A percentile compares a stretch with the other conserved stretches of the same genome.
Conservation (phyloP, 2,113 vertebrate genomes). For the Anolis sagrei region DNA sequence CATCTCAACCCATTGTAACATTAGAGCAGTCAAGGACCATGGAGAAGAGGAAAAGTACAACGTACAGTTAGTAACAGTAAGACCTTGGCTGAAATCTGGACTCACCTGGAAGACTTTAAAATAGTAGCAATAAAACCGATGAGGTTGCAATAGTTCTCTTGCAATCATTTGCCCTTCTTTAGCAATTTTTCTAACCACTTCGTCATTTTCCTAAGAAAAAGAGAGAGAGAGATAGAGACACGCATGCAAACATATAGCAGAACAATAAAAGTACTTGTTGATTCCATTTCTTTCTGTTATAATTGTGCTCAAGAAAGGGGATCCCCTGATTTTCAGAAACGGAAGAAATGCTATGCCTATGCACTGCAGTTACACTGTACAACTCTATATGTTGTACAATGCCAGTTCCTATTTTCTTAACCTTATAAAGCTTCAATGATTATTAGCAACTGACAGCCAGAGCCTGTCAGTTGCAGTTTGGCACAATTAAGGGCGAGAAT, state of each 20-base stretch:
- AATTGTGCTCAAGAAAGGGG: conserved; percentile 9
- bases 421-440: conserved; percentile 27
- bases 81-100: conserved; percentile 4
- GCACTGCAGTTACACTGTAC: background rate
- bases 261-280: background rate
- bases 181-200: conserved; percentile 80
- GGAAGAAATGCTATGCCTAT: background rate
- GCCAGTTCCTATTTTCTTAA: background rate
- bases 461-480: conserved; percentile 26
- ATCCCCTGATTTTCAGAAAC: conserved; percentile 25
- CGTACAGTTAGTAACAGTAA: accelerated
- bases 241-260: conserved; percentile 13
- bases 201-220: conserved; percentile 83
- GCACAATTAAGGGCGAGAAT: background rate
- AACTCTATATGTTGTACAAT: no score
- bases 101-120: conserved; percentile 81
- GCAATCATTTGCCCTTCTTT: conserved; percentile 81
- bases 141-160: conserved; percentile 87
- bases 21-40: background rate
- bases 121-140: conserved; percentile 92
- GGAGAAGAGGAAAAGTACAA: background rate
- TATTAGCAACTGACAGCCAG: background rate
- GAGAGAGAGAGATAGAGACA: background rate
- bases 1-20: background rate
- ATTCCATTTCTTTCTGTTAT: conserved; percentile 1